Conservation (phyloP, 2,113 vertebrate species). For the Panurus biarmicus region DNA sequence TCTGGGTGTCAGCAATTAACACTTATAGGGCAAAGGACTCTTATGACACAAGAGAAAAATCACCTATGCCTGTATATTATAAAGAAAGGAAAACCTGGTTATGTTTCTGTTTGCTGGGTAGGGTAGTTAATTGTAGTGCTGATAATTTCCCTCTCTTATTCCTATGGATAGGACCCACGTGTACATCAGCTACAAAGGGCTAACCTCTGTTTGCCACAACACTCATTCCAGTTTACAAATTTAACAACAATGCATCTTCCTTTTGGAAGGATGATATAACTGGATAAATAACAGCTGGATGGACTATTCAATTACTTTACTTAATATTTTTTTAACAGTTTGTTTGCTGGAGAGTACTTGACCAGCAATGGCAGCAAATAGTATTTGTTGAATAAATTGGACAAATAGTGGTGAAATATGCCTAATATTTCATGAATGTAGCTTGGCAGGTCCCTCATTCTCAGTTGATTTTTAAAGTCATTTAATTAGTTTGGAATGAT, state of each 20-base stretch:
- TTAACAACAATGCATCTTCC: background rate
- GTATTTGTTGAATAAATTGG: background rate
- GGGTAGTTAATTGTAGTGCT: background rate
- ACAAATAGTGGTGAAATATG: background rate
- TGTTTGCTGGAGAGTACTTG: background rate
- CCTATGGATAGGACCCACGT: background rate
- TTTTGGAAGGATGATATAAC: background rate
- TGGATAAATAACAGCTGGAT: background rate
- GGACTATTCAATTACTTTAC: background rate
- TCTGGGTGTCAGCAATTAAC: background rate
- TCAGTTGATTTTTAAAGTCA: background rate
- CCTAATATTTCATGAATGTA: background rate
- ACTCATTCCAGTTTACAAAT: background rate
- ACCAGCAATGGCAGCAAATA: background rate
- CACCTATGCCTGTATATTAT: background rate
- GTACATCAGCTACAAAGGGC: background rate
- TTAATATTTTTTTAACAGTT: background rate
- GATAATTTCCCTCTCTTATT: background rate
- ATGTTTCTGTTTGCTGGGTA: background rate
- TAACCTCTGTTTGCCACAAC: background rate
- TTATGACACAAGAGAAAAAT: background rate
- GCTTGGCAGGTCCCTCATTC: background rate
- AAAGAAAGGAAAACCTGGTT: background rate
- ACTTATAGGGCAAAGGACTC: background rate
- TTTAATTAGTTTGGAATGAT: background rate